Conservation (phyloP, 2,888 invertebrate genomes). For the Oasisia sp. region DNA sequence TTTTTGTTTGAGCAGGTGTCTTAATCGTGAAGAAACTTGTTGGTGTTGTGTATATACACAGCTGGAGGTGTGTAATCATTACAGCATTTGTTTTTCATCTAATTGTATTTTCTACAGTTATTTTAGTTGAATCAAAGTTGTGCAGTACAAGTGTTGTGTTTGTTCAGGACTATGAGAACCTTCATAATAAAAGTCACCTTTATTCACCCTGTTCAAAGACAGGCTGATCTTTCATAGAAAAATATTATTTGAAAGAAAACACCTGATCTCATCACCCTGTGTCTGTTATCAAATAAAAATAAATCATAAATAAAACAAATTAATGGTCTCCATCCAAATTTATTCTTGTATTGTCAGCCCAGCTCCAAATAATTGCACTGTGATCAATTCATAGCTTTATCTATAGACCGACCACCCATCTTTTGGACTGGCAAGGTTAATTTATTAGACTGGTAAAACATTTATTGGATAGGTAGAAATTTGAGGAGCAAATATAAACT, state of each 20-base stretch:
- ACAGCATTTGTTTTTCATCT: neutral
- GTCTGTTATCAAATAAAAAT: constrained; percentile 3
- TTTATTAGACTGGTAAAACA: too few relatives aligned
- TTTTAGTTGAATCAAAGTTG: constrained; percentile 18
- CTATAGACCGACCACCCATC: too few relatives aligned
- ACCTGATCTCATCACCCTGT: neutral
- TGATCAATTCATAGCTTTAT: too few relatives aligned
- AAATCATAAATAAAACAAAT: neutral
- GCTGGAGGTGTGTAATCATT: neutral
- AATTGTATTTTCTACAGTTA: constrained; percentile 19
- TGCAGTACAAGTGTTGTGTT: neutral
- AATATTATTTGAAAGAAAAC: constrained; percentile 20
- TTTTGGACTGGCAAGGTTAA: too few relatives aligned
- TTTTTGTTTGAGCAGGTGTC: neutral
- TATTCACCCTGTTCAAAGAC: constrained; percentile 17
- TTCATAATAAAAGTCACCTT: neutral
- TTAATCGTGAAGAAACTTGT: neutral
- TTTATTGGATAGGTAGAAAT: too few relatives aligned
- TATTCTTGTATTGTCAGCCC: neutral
- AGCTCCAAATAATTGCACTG: neutral
- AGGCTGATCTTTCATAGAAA: neutral
- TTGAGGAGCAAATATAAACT: too few relatives aligned
- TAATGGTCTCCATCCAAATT: neutral
- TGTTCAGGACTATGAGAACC: neutral
- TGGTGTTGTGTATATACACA: neutral